phyloP scores from a whole-genome alignment of 2,797 vertebrate species.

The Vultur gryphus region DNA sequence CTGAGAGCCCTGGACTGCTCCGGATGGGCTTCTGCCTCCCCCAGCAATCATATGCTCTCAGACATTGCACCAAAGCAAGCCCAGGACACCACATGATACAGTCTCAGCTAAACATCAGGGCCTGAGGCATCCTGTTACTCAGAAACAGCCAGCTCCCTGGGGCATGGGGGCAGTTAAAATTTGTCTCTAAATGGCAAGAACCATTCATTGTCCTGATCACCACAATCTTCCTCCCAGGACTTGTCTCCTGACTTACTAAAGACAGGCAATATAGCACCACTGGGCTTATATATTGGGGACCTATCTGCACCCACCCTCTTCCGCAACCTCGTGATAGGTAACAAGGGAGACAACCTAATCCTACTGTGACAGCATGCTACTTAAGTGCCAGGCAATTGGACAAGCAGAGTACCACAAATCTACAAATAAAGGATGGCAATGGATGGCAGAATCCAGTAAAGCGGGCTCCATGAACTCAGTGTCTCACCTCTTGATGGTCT shows the following conservation, averaged over 20 bases:
- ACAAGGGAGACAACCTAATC: not conserved
- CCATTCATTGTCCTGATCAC: not conserved
- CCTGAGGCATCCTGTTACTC: not conserved
- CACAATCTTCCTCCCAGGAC: not conserved
- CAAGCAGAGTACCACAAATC: not conserved
- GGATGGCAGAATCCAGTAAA: not conserved
- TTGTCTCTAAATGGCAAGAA: not conserved
- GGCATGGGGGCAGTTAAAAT: not conserved
- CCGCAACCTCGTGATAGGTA: rapidly evolving
- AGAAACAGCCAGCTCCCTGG: not conserved
- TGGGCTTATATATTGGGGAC: not conserved
- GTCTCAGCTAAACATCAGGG: not conserved
- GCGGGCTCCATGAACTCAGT: not conserved
- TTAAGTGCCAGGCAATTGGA: not conserved
- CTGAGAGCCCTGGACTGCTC: not conserved
- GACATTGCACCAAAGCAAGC: not conserved
- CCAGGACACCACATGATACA: not conserved
- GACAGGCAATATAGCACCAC: not conserved
- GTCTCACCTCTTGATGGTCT: conserved; percentile 93
- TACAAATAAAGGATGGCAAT: rapidly evolving
- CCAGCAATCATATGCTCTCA: not conserved
- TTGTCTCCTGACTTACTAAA: not conserved
- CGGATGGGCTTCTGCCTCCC: not conserved
- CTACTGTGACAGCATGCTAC: not conserved
- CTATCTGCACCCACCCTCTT: not conserved